Percentiles rank a stretch among this genome's conserved stretches.
phyloP scores from a whole-genome alignment of 2,113 vertebrate genomes.

The Poicephalus meyeri region DNA sequence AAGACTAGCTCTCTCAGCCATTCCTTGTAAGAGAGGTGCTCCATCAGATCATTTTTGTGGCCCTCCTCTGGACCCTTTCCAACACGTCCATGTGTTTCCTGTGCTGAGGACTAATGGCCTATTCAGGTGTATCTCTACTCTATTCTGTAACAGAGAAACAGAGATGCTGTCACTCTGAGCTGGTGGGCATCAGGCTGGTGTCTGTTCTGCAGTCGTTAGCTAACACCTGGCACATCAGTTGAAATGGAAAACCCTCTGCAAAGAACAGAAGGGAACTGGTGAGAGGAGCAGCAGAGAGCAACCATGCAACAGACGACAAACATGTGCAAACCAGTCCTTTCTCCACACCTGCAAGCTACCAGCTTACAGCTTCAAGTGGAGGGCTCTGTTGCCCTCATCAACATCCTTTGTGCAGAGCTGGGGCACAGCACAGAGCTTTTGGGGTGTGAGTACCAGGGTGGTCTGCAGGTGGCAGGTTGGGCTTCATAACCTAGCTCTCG shows the following conservation, averaged over 20 bases:
- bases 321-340: background rate
- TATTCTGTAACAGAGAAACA: background rate
- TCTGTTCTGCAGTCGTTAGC: background rate
- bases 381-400: background rate
- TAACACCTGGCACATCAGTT: slow-evolving; percentile 3
- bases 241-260: background rate
- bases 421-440: rapidly evolving
- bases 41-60: background rate
- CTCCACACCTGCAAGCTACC: background rate
- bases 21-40: background rate
- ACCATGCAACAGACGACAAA: background rate
- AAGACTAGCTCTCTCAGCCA: background rate
- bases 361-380: background rate
- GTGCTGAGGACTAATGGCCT: background rate
- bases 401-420: background rate
- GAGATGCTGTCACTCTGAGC: rapidly evolving
- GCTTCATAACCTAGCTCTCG: background rate
- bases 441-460: rapidly evolving
- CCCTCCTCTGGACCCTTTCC: background rate
- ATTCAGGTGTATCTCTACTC: rapidly evolving
- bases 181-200: background rate
- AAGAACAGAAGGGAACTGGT: background rate
- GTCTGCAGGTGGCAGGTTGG: background rate
- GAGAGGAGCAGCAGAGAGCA: background rate
- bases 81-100: background rate